A percentile compares a stretch with the other conserved stretches of the same genome.
Conservation (phyloP, 2,888 invertebrate genomes). For the Heteropelma amictum region DNA sequence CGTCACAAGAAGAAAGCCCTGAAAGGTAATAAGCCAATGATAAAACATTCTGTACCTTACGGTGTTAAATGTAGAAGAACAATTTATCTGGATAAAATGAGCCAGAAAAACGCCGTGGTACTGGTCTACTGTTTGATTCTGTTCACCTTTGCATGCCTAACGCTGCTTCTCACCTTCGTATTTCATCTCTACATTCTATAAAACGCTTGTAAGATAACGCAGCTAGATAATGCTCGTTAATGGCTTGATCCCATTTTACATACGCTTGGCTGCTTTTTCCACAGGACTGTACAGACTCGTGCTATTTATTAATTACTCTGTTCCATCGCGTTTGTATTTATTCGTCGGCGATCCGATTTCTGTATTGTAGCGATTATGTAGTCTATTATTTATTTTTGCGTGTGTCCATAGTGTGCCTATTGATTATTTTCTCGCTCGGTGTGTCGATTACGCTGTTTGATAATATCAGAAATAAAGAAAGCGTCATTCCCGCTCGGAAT, state of each 20-base stretch:
- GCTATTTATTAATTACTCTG: neutral
- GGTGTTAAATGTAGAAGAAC: conserved; percentile 72
- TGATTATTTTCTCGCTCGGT: no score
- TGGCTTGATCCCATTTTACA: neutral
- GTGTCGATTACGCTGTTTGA: no score
- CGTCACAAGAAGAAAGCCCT: conserved; percentile 75
- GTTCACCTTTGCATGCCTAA: conserved; percentile 73
- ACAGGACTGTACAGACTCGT: neutral
- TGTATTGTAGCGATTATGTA: neutral
- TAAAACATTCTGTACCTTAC: conserved; percentile 67
- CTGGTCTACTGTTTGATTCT: conserved; percentile 71
- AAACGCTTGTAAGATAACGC: neutral
- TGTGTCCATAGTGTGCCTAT: neutral
- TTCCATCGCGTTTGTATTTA: conserved; percentile 7
- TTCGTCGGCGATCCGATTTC: neutral
- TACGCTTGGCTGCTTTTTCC: neutral
- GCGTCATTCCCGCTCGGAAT: no score
- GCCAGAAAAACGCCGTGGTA: conserved; percentile 70
- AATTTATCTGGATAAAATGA: conserved; percentile 69
- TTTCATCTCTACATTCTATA: conserved; percentile 67
- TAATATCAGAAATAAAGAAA: no score
- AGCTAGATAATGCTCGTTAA: neutral
- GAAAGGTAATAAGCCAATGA: conserved; percentile 74
- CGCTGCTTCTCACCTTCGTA: conserved; percentile 70
- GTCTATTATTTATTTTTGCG: neutral